phyloP scores from a whole-genome alignment of 2,888 invertebrate species.

The Hemistola chrysoprasaria region DNA sequence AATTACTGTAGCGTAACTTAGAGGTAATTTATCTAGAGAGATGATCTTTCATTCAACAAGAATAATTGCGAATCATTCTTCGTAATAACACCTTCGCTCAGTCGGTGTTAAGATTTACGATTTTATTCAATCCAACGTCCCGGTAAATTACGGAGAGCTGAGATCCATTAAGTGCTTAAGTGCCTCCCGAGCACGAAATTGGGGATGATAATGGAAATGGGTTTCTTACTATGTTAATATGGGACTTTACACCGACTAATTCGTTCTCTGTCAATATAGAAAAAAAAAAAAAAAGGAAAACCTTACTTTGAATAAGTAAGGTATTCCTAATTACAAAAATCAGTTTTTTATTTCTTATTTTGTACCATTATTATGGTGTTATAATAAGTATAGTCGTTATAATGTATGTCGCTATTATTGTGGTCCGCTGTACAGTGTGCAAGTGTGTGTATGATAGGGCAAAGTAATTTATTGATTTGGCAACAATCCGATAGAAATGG shows the following conservation, averaged over 20 bases:
- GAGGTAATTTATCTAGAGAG: constrained; percentile 40
- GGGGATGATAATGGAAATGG: constrained; percentile 79
- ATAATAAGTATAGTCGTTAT: no score
- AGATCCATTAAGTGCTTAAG: constrained; percentile 81
- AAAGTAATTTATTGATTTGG: constrained; percentile 59
- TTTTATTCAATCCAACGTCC: constrained; percentile 78
- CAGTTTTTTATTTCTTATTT: no score
- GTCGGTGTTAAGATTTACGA: constrained; percentile 76
- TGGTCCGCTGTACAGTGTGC: constrained; percentile 30
- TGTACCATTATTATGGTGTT: no score
- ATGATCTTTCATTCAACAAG: constrained; percentile 46
- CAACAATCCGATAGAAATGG: constrained; percentile 70
- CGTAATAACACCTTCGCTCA: constrained; percentile 65
- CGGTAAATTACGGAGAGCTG: constrained; percentile 75
- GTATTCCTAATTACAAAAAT: no score
- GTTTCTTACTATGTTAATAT: constrained; percentile 77
- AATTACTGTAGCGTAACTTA: neutral
- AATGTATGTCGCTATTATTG: constrained; percentile 24
- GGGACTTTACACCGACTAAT: constrained; percentile 62
- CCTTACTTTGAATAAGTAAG: constrained; percentile 14
- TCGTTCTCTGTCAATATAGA: constrained; percentile 59
- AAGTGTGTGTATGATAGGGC: constrained; percentile 4
- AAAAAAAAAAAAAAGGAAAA: neutral
- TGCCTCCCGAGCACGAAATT: constrained; percentile 79
- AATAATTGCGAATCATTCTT: constrained; percentile 66